These are phyloP conservation scores for Platypus cylindrus DNA, from an alignment of 2,888 invertebrate species.

Conservation along the genomic window DNA sequence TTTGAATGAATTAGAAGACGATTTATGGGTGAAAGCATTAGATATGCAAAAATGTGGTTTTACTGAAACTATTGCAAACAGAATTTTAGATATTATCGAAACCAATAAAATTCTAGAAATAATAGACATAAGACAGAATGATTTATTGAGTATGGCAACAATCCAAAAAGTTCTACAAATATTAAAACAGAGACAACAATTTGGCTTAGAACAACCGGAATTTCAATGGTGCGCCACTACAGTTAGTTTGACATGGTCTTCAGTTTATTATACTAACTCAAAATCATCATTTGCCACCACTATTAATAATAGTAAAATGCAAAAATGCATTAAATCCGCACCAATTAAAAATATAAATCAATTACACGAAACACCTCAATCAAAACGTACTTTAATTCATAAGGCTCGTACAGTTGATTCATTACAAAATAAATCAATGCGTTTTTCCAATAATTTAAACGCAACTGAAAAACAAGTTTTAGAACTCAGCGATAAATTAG, in stretches of 20 bases:
- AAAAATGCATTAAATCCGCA: slow-evolving; percentile 26
- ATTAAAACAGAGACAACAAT: slow-evolving; percentile 26
- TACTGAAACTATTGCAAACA: slow-evolving; percentile 45
- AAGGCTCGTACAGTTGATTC: slow-evolving; percentile 21
- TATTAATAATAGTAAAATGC: slow-evolving; percentile 6
- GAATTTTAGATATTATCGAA: slow-evolving; percentile 46
- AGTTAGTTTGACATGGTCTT: slow-evolving; percentile 21
- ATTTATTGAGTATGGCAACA: slow-evolving; percentile 22
- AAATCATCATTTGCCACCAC: slow-evolving; percentile 18
- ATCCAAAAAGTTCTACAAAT: slow-evolving; percentile 28
- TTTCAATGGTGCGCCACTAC: slow-evolving; percentile 31
- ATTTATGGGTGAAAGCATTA: slow-evolving; percentile 68
- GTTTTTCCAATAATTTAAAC: slow-evolving; percentile 6
- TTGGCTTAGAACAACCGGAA: slow-evolving; percentile 25
- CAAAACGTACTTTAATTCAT: slow-evolving; percentile 15
- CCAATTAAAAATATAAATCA: slow-evolving; percentile 23
- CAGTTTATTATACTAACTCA: slow-evolving; percentile 17
- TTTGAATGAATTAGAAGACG: slow-evolving; percentile 58
- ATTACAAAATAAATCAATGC: slow-evolving; percentile 12
- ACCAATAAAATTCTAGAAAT: slow-evolving; percentile 55
- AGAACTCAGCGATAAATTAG: slow-evolving; percentile 44
- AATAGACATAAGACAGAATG: slow-evolving; percentile 54
- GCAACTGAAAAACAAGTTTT: slow-evolving; percentile 19
- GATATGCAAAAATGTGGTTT: slow-evolving; percentile 66
- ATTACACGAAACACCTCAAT: too few relatives aligned